Evolutionary conservation across 2,888 invertebrate species (phyloP), one percentile per base, ranked within the genome.

Genomic region (Gibbula magus): DNA sequence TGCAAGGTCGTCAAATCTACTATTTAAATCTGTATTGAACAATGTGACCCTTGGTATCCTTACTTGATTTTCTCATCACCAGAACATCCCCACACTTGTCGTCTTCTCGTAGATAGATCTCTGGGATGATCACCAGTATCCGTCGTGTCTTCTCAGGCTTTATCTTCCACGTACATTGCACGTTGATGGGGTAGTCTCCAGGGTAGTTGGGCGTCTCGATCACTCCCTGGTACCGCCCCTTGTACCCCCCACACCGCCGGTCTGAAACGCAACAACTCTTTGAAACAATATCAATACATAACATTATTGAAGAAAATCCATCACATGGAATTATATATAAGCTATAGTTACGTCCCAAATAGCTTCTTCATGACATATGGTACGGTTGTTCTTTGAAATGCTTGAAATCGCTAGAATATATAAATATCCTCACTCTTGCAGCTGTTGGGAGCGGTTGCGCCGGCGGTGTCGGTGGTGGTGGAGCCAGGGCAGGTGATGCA

Each of bases 141-240:
- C 93, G 82, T 16, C 93, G 84, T 29, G 92, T 91, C 80, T 91
- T 92, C 51, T 88, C 90, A 0, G 93, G 93, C 70, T 89, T 89
- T 25, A 93, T 92, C 77, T 89, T 90, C 93, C 93, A 93, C 5
- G 92, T 91, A 83, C 93, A 93, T 52, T 92, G 89, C 3, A 91
- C 88, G 81, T 93, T 91, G 56, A 89, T 89, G 5, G 93, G 93
- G 86, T 93, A 93, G 78, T 91, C 85, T 8, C 93, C 93, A 4
- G 93, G 93, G 86, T 92, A 93, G 86, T 93, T 93, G 7, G 93
- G 93, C n/a, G 92, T 93, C 85, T 93, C 91, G 54, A 93, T 90
- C 74, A 91, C 89, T 0, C 93, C 93, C 70, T 89, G 91, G 54
- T 86, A 86, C 29, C 83, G 81, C 4, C 89, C 90, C 61, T 87